These are phyloP conservation scores for Steatornis caripensis DNA, from an alignment of 2,113 vertebrate species.

Conservation along the genomic window DNA sequence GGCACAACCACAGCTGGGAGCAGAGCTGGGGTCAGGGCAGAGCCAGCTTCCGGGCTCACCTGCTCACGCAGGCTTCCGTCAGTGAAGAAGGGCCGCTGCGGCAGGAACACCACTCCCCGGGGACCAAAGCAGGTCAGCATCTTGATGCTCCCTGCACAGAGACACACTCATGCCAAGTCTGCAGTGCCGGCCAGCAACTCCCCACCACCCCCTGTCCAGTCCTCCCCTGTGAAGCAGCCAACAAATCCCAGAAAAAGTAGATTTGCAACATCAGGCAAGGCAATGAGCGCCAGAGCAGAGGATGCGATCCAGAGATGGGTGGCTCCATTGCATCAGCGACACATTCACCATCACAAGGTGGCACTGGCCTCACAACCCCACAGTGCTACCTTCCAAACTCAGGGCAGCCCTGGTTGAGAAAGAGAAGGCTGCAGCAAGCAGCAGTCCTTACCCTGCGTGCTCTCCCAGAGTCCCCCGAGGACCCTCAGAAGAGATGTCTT, in stretches of 20 bases:
- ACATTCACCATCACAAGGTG: background rate
- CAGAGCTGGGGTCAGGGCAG: background rate
- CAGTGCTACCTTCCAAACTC: background rate
- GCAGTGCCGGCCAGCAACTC: background rate
- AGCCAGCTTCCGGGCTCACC: slow-evolving; percentile 68
- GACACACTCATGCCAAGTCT: background rate
- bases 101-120: slow-evolving; percentile 90
- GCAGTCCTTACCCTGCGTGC: slow-evolving; percentile 75
- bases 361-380: background rate
- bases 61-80: slow-evolving; percentile 94
- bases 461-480: slow-evolving; percentile 89
- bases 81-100: slow-evolving; percentile 92
- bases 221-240: background rate
- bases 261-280: background rate
- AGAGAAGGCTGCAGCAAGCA: background rate
- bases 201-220: background rate
- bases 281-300: background rate
- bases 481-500: slow-evolving; percentile 92
- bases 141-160: slow-evolving; percentile 80
- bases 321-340: background rate
- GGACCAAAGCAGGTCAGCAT: slow-evolving; percentile 91
- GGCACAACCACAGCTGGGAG: background rate
- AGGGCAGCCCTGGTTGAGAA: background rate
- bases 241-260: background rate
- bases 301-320: background rate